Evolutionary conservation across 2,797 vertebrate species (phyloP).

Genomic region (Otolemur crassicaudatus): DNA sequence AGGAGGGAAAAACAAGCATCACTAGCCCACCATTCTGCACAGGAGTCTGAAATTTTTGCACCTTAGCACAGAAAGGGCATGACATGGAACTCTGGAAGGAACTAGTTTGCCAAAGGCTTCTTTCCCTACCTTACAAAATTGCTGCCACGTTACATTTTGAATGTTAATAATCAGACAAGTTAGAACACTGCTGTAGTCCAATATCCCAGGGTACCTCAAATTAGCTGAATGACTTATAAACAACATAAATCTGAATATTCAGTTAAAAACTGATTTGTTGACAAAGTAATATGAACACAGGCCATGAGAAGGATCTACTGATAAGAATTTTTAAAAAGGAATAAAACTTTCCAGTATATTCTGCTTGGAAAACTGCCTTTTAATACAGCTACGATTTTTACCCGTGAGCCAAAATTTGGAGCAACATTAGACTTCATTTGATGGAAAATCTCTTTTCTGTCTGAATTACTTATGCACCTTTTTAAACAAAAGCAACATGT

Average conservation of each 20-base stretch:
- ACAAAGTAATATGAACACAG: neutral
- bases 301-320: neutral
- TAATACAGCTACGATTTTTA: neutral
- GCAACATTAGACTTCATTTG: neutral
- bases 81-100: neutral
- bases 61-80: neutral
- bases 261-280: slow-evolving; percentile 42
- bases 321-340: neutral
- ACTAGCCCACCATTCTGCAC: neutral
- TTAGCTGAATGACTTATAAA: neutral
- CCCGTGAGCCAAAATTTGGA: neutral
- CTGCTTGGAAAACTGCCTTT: slow-evolving; percentile 14
- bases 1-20: neutral
- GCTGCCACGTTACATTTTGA: neutral
- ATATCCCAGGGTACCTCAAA: neutral
- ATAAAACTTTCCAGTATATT: neutral
- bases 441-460: neutral
- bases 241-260: slow-evolving; percentile 13
- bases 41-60: neutral
- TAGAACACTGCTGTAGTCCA: neutral
- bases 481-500: slow-evolving; percentile 23
- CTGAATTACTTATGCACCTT: neutral
- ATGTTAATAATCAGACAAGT: neutral
- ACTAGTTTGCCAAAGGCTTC: neutral
- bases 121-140: neutral